These are phyloP conservation scores for Erethizon dorsatum DNA, from an alignment of 2,797 vertebrate genomes.

Conservation along the genomic window DNA sequence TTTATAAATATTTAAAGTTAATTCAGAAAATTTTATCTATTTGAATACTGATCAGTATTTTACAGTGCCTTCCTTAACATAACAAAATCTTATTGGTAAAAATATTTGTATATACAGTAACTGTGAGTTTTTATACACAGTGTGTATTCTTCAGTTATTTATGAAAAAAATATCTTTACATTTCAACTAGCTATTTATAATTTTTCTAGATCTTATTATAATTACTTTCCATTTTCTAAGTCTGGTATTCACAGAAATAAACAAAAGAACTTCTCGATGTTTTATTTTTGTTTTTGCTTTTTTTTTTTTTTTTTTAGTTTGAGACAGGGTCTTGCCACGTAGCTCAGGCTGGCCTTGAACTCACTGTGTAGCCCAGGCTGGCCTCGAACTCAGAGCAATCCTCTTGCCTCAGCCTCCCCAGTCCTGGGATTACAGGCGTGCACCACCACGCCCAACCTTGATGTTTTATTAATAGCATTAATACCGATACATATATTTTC, in stretches of 20 bases:
- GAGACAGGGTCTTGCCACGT: neutral
- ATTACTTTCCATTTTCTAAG: constrained; percentile 2
- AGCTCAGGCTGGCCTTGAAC: too few relatives aligned
- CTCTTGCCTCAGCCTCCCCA: neutral
- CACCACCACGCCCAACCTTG: neutral
- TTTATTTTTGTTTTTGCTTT: neutral
- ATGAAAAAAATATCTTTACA: neutral
- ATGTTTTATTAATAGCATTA: neutral
- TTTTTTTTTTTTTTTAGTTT: neutral
- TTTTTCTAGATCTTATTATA: constrained; percentile 19
- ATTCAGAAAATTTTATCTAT: neutral
- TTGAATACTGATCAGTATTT: neutral
- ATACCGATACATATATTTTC: neutral
- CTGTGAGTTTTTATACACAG: neutral
- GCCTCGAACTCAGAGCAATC: neutral
- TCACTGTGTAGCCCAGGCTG: too few relatives aligned
- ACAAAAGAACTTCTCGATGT: neutral
- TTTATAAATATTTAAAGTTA: neutral
- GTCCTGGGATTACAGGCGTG: neutral
- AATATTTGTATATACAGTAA: neutral
- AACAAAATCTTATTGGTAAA: neutral
- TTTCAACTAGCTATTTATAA: neutral
- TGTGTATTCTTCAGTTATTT: neutral
- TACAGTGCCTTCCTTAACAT: neutral
- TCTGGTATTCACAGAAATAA: neutral